Percentiles rank a stretch among this genome's conserved stretches.
Evolutionary conservation across 2,888 invertebrate genomes (phyloP).

Genomic region (Cryptus armator): DNA sequence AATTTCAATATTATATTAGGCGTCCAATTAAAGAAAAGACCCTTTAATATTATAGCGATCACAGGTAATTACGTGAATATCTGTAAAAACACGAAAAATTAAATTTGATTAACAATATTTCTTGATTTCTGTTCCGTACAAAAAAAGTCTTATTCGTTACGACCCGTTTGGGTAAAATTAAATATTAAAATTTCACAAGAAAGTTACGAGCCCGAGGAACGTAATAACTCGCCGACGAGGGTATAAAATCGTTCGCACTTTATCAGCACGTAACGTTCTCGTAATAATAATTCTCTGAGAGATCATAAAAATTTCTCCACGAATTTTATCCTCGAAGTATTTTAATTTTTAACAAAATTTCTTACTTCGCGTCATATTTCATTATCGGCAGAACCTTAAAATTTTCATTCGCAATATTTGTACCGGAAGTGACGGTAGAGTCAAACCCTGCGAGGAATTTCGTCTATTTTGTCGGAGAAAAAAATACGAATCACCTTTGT

Average conservation of each 20-base stretch:
- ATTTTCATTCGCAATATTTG: neutral
- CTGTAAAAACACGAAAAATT: neutral
- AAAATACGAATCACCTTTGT: neutral
- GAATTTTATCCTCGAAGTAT: neutral
- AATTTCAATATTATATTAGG: neutral
- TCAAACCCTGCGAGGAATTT: neutral
- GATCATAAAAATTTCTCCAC: neutral
- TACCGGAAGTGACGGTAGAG: neutral
- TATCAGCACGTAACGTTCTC: neutral
- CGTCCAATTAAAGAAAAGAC: neutral
- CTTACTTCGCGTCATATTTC: neutral
- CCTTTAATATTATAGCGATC: neutral
- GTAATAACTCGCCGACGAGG: neutral
- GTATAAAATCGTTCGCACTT: neutral
- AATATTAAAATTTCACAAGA: slow-evolving; percentile 1
- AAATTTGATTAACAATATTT: neutral
- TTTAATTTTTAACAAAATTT: neutral
- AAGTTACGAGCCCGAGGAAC: neutral
- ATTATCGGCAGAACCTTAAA: neutral
- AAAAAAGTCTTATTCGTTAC: neutral
- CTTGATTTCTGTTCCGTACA: neutral
- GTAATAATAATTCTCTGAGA: neutral
- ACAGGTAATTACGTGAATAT: neutral
- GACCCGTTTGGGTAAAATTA: neutral
- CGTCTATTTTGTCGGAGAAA: neutral